These are phyloP conservation scores for Diglossa cyanea DNA, from an alignment of 2,797 vertebrate genomes.

Conservation along the genomic window DNA sequence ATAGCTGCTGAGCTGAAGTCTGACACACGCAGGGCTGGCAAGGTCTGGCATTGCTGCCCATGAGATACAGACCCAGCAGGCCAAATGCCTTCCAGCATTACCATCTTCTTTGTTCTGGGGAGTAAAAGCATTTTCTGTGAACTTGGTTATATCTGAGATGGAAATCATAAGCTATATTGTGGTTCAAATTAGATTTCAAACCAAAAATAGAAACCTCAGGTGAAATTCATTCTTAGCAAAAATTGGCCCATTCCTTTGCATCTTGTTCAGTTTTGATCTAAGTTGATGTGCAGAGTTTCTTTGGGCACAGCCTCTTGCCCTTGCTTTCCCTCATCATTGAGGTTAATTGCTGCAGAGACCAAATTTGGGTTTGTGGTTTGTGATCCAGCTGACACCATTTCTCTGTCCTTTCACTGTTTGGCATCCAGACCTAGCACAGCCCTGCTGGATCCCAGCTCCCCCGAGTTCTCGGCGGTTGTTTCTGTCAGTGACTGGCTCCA, in stretches of 20 bases:
- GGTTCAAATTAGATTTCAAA: not conserved
- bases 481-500: slow-evolving; percentile 96
- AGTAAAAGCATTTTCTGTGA: not conserved
- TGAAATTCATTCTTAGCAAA: not conserved
- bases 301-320: not conserved
- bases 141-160: not conserved
- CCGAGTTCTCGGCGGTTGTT: slow-evolving; percentile 85
- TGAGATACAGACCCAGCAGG: not conserved
- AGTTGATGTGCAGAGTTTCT: not conserved
- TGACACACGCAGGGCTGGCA: not conserved
- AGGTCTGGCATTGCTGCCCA: not conserved
- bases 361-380: not conserved
- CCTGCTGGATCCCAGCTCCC: slow-evolving; percentile 89
- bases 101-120: not conserved
- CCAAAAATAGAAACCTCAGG: not conserved
- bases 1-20: slow-evolving; percentile 12
- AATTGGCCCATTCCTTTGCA: not conserved
- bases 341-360: not conserved
- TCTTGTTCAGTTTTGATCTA: not conserved
- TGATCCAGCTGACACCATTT: not conserved
- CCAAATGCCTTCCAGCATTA: not conserved
- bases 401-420: slow-evolving; percentile 14
- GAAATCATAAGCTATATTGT: not conserved
- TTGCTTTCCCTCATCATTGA: not conserved
- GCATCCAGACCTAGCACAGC: slow-evolving; percentile 86